Conservation (phyloP, 2,113 vertebrate genomes). For the Festucalex cinctus region DNA sequence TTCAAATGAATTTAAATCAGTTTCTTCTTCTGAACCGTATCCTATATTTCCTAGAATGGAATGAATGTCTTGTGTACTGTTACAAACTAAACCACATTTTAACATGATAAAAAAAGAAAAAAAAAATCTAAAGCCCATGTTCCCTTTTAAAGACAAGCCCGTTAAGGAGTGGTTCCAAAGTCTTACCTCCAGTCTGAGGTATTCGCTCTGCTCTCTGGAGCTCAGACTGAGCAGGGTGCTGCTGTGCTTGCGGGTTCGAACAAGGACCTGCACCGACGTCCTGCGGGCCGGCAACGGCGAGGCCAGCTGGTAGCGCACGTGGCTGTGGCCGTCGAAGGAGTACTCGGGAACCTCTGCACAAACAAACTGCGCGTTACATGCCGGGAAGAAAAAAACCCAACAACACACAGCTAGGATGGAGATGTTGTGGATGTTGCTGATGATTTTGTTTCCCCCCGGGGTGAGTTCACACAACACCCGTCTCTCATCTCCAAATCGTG, state of each 20-base stretch:
- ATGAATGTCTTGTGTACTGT: too few relatives aligned
- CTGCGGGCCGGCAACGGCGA: slow-evolving; percentile 65
- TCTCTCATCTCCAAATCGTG: neutral
- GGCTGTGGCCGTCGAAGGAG: slow-evolving; percentile 78
- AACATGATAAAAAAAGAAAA: too few relatives aligned
- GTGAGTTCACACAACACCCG: neutral
- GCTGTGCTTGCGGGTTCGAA: slow-evolving; percentile 80
- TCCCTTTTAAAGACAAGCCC: too few relatives aligned
- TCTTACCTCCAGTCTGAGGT: slow-evolving; percentile 81
- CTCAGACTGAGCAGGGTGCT: slow-evolving; percentile 73
- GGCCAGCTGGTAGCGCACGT: slow-evolving; percentile 75
- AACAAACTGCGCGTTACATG: neutral
- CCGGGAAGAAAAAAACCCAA: neutral
- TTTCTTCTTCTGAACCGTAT: too few relatives aligned
- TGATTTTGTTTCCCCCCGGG: neutral
- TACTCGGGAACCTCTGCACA: slow-evolving; percentile 75
- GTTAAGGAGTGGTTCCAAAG: neutral
- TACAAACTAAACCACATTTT: too few relatives aligned
- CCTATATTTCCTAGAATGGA: too few relatives aligned
- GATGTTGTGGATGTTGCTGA: neutral
- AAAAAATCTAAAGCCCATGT: too few relatives aligned
- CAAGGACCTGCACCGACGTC: slow-evolving; percentile 74
- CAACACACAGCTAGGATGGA: neutral
- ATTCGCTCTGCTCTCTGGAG: slow-evolving; percentile 76
- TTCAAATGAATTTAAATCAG: too few relatives aligned